Evolutionary conservation across 2,888 invertebrate species (phyloP), one percentile per base, ranked within the genome.

Genomic region (Pristionchus maxplancki): DNA sequence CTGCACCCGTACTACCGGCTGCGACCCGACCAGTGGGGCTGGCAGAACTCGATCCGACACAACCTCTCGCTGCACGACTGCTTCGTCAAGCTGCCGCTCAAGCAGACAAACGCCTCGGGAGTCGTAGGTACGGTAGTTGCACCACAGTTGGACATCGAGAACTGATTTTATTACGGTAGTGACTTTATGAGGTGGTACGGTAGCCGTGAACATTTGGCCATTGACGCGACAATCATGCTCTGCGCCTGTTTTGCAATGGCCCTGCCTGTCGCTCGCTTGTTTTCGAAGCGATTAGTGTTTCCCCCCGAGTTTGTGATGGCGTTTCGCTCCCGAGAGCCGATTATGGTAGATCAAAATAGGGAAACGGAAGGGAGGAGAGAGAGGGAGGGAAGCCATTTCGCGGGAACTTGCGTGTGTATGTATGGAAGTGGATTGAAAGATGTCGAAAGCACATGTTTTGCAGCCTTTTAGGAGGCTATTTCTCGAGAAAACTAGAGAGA

Each of bases 41-140:
- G 99, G 99, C 99, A 99, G 96, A 99, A 99, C 95, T 98, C 98
- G 1, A 99, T 99, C 91, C 96, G 99, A 1, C 99, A 99, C 95
- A 99, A 99, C 95, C 96, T 99, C n/a, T 97, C 97, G 93, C 96
- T 99, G 94, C 99, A 99, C 96, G 99, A 99, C 96, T 99, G 99
- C 95, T 99, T 99, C 95, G 97, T 99, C 58, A 99, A 99, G 96
- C 94, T 95, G 78, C 97, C 98, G 1, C 96, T 94, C 83, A 94
- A 94, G 89, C 94, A 94, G 89, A 94, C 94, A 31, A 93, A 94
- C 31, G 94, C 94, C 48, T 93, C 92, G 83, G 94, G 94, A 67
- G 94, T 94, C 81, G 94, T 94, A 34, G 94, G 94, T 94, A 48
- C 78, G 78, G 78, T 78, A 78, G 28, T 37, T 4, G 20, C 44